phyloP scores from a whole-genome alignment of 2,888 invertebrate species.

The Alitta virens region DNA sequence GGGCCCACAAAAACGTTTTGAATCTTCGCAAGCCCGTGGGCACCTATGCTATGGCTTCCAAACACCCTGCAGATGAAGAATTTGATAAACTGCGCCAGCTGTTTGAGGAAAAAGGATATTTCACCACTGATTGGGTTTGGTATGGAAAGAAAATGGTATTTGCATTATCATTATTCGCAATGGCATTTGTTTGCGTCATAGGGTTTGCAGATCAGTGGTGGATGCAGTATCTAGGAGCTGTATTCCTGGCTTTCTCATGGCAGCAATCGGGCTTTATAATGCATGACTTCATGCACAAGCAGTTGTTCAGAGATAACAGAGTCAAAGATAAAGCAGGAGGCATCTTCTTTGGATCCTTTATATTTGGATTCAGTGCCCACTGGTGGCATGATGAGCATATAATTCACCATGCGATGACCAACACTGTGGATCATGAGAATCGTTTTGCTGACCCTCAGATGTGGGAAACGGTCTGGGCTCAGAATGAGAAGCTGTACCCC shows the following conservation, averaged over 20 bases:
- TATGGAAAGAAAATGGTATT: slow-evolving; percentile 18
- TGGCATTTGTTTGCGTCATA: slow-evolving; percentile 1
- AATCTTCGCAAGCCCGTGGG: slow-evolving; percentile 23
- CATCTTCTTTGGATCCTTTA: slow-evolving; percentile 16
- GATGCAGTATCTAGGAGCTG: slow-evolving; percentile 18
- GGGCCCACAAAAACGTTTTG: slow-evolving; percentile 14
- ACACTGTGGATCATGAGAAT: slow-evolving; percentile 17
- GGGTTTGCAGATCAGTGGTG: slow-evolving; percentile 15
- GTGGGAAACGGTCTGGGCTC: slow-evolving; percentile 25
- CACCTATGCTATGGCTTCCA: slow-evolving; percentile 6
- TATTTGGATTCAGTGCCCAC: slow-evolving; percentile 22
- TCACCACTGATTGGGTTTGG: slow-evolving; percentile 14
- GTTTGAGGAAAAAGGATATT: slow-evolving; percentile 17
- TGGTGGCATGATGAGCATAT: slow-evolving; percentile 28
- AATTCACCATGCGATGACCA: slow-evolving; percentile 23
- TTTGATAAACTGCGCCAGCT: slow-evolving; percentile 18
- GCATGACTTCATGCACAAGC: slow-evolving; percentile 27
- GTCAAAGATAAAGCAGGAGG: slow-evolving; percentile 12
- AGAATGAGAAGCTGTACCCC: slow-evolving; percentile 23
- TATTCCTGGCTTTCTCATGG: slow-evolving; percentile 23
- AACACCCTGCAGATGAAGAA: slow-evolving; percentile 18
- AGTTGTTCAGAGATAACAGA: neutral
- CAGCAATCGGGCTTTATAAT: slow-evolving; percentile 26
- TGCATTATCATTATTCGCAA: neutral
- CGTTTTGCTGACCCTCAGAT: slow-evolving; percentile 26